Percentiles rank a stretch among this genome's conserved stretches.
These are phyloP conservation scores for Leucophora obtusa DNA, from an alignment of 2,888 invertebrate species.

Conservation along the genomic window DNA sequence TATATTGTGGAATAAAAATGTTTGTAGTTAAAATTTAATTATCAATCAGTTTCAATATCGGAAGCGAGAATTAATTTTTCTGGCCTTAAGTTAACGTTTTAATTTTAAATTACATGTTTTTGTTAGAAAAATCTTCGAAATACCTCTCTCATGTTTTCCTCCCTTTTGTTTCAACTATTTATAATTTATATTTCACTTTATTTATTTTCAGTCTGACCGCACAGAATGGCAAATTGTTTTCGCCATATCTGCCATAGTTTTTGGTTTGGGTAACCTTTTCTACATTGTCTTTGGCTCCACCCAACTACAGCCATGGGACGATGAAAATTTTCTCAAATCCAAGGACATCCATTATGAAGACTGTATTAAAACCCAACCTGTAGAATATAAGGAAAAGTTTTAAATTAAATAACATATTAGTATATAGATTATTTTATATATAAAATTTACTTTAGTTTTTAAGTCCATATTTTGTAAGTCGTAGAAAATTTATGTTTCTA, in stretches of 20 bases:
- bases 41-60: too few species aligned
- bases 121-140: too few species aligned
- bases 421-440: not conserved
- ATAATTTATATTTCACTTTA: not conserved
- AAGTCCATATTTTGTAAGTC: not conserved
- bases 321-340: constrained; percentile 67
- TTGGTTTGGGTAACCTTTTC: constrained; percentile 80
- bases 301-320: constrained; percentile 81
- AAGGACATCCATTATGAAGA: constrained; percentile 49
- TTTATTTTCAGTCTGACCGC: constrained; percentile 72
- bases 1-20: too few species aligned
- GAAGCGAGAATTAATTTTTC: too few species aligned
- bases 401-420: not conserved
- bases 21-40: too few species aligned
- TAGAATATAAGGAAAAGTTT: constrained; percentile 10
- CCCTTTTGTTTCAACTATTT: too few species aligned
- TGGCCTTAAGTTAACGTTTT: too few species aligned
- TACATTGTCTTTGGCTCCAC: constrained; percentile 81
- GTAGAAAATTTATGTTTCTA: too few species aligned
- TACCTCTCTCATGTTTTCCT: too few species aligned
- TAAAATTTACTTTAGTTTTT: not conserved
- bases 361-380: not conserved
- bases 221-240: constrained; percentile 81
- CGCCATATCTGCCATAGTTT: constrained; percentile 80
- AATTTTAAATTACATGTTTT: too few species aligned